Evolutionary conservation across 2,797 vertebrate genomes (phyloP).

Genomic region (Lacerta viridis): DNA sequence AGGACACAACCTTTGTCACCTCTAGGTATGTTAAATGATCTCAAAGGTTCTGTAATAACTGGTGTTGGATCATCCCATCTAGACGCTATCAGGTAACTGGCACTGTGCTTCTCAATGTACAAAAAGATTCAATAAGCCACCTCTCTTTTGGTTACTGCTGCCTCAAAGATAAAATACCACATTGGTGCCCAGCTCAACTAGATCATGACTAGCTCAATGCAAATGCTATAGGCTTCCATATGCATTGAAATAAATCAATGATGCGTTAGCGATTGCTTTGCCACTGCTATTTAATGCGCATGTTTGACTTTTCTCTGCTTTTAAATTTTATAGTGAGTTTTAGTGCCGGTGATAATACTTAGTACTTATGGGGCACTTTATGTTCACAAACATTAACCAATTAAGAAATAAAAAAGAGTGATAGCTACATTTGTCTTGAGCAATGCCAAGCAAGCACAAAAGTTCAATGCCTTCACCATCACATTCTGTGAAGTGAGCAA

Average conservation of each 20-base stretch:
- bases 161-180: slow-evolving; percentile 54
- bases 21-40: slow-evolving; percentile 27
- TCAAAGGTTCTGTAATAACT: slow-evolving; percentile 44
- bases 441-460: background rate
- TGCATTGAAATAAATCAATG: slow-evolving; percentile 34
- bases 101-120: slow-evolving; percentile 11
- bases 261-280: slow-evolving; percentile 40
- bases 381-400: slow-evolving; percentile 52
- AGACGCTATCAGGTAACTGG: slow-evolving; percentile 68
- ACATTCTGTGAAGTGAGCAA: background rate
- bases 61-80: slow-evolving; percentile 40
- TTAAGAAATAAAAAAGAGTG: slow-evolving; percentile 51
- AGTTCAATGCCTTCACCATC: background rate
- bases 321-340: slow-evolving; percentile 46
- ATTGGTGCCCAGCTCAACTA: slow-evolving; percentile 46
- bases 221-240: slow-evolving; percentile 34
- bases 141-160: slow-evolving; percentile 51
- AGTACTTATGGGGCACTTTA: slow-evolving; percentile 32
- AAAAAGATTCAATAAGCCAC: slow-evolving; percentile 61
- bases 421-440: slow-evolving; percentile 15
- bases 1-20: slow-evolving; percentile 40
- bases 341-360: slow-evolving; percentile 38
- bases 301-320: slow-evolving; percentile 25
- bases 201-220: slow-evolving; percentile 42
- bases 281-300: slow-evolving; percentile 1